Base-by-base conservation (phyloP, 2,888 invertebrate species). In the Ceraclea dissimilis region DNA sequence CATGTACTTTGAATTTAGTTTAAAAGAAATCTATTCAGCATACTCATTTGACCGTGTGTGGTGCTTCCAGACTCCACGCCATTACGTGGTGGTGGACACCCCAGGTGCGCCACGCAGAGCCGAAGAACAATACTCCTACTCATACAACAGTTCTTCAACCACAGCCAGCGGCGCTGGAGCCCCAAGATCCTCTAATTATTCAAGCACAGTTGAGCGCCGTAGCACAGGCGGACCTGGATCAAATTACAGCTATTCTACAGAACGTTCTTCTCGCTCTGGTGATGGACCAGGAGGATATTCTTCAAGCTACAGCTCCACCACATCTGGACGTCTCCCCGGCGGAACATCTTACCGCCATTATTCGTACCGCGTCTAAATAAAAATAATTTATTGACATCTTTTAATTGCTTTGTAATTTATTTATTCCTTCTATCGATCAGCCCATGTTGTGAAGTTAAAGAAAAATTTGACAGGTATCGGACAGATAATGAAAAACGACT, bases 101-200 rank as follows among this genome's bases (percentile, higher is more conserved):
- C 84, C 84, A 61, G 80, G 84, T 67, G 75, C 79, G 68, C 79
- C 81, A 66, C 79, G 82, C 58, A 81, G 83, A 70, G 85, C 86
- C 66, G 88, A 90, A 72, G 82, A 88, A 78, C 88, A 89, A 79
- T 91, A 90, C 81, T 88, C 88, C 66, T 90, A 90, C 80, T 84
- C 88, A 64, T 90, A 90, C 80, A 76, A 80, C 71, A 83, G 85
- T 71, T 77, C 81, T 69, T 72, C 78, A 71, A 74, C 76, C 64
- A 70, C 77, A 66, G 65, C 70, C 60, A 79, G 81, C 65, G 72
- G 78, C 68, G 79, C 78, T 59, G 81, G 79, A 68, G 65, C 72
- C 55, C 66, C 72, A 65, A 75, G 83, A 63, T 87, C 88, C 63
- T 78, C 81, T 67, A 75, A 81, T 63, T 88, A 89, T 78, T 75